Base-by-base conservation (phyloP, 2,113 vertebrate genomes). In the Apus apus region DNA sequence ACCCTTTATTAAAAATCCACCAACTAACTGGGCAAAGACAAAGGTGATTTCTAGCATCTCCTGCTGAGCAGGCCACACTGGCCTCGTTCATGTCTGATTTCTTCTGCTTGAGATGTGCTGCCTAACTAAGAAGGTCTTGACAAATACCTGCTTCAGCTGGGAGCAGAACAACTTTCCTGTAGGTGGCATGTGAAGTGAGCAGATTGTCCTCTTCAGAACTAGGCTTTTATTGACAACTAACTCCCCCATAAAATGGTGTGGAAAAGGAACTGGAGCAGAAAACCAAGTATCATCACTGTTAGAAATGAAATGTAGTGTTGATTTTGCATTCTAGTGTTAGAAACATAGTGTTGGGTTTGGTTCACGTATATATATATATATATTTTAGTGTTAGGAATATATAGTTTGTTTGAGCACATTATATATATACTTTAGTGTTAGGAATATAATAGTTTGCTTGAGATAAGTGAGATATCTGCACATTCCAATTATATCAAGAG, bases 261-360 rank as follows among this genome's bases (percentile, higher is more conserved):
- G 62, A 67, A 65, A 25, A 61, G 50, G 75, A 92, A 32, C 43
- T 75, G 48, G 46, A 89, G 61, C 84, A 93, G 89, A 90, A 93
- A 29, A 43, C n/a, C 13, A 38, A 15, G 32, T 40, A 36, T 15
- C 0, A 38, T 38, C 38, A n/a, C n/a, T n/a, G n/a, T n/a, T n/a
- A n/a, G n/a, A n/a, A n/a, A n/a, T n/a, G n/a, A n/a, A n/a, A n/a
- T n/a, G n/a, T n/a, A n/a, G n/a, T n/a, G n/a, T n/a, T n/a, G n/a
- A n/a, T n/a, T n/a, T n/a, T n/a, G n/a, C n/a, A n/a, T n/a, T n/a
- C n/a, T n/a, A n/a, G n/a, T n/a, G n/a, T n/a, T n/a, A n/a, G n/a
- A n/a, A n/a, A n/a, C n/a, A n/a, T n/a, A n/a, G n/a, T n/a, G n/a
- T n/a, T n/a, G n/a, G n/a, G n/a, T n/a, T n/a, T n/a, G n/a, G n/a